Evolutionary conservation across 2,113 vertebrate genomes (phyloP).

Genomic region (Chloebia gouldiae): DNA sequence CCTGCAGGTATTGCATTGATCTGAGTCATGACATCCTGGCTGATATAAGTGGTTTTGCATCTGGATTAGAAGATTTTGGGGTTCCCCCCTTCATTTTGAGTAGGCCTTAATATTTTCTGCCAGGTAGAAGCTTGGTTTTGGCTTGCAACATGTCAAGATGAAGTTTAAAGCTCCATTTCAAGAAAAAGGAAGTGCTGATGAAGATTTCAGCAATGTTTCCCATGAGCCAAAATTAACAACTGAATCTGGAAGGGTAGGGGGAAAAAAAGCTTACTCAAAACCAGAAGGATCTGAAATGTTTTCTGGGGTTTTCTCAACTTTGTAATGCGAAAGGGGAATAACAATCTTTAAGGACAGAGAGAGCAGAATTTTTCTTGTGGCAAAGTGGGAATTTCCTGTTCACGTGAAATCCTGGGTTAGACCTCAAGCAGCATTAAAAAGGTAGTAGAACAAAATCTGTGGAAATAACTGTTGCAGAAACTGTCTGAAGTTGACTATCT

Average conservation of each 20-base stretch:
- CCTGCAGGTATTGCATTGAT: background rate
- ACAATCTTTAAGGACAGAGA: background rate
- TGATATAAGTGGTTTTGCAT: background rate
- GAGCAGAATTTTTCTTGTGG: conserved; percentile 3
- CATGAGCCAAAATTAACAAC: background rate
- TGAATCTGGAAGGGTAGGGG: background rate
- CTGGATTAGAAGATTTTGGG: background rate
- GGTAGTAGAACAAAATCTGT: background rate
- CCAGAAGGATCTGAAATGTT: conserved; percentile 24
- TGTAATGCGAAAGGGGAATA: conserved; percentile 34
- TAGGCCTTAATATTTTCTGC: background rate
- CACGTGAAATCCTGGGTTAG: background rate
- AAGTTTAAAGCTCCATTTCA: background rate
- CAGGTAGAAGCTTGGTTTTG: background rate
- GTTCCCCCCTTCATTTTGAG: background rate
- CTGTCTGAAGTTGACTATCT: background rate
- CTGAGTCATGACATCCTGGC: background rate
- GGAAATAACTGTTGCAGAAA: background rate
- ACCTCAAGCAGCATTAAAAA: background rate
- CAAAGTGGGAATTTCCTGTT: background rate
- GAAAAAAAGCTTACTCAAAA: background rate
- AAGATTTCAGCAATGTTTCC: background rate
- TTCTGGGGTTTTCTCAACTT: conserved; percentile 36
- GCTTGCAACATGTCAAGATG: background rate
- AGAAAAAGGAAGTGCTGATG: background rate